These are phyloP conservation scores for Prunella strophiata DNA, from an alignment of 2,797 vertebrate genomes.

Conservation along the genomic window DNA sequence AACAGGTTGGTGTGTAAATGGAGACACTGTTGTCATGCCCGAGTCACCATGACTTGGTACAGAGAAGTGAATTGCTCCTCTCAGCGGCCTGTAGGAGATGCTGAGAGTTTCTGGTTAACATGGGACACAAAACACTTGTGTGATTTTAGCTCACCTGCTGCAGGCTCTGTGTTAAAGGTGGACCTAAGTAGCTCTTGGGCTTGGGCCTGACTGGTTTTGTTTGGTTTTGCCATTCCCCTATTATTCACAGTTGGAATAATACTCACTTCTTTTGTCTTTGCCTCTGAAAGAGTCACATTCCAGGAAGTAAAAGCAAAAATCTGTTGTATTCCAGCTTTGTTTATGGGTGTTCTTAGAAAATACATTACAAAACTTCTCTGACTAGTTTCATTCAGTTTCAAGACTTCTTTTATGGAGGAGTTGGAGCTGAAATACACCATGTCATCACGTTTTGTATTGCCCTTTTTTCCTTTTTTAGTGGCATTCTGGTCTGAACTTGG, in stretches of 20 bases:
- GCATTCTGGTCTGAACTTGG: not conserved
- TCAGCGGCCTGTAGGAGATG: not conserved
- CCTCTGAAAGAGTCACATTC: not conserved
- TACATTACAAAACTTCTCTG: not conserved
- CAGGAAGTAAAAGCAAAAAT: slow-evolving; percentile 15
- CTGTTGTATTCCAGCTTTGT: not conserved
- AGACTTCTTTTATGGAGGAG: not conserved
- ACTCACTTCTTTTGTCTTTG: not conserved
- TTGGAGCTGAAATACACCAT: not conserved
- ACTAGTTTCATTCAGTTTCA: not conserved
- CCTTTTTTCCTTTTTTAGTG: not conserved
- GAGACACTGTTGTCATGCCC: not conserved
- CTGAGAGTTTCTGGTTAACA: not conserved
- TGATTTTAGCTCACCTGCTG: not conserved
- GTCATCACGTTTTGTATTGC: not conserved
- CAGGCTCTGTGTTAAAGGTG: not conserved
- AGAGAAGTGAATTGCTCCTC: not conserved
- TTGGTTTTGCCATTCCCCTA: not conserved
- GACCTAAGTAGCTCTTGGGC: not conserved
- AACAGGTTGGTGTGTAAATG: not conserved
- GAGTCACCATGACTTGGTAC: not conserved
- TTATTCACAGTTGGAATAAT: not conserved
- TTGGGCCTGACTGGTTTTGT: not conserved
- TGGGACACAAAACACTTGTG: not conserved
- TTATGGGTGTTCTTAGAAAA: not conserved